Conservation (phyloP, 2,113 vertebrate genomes). For the Rhinoptilus africanus region DNA sequence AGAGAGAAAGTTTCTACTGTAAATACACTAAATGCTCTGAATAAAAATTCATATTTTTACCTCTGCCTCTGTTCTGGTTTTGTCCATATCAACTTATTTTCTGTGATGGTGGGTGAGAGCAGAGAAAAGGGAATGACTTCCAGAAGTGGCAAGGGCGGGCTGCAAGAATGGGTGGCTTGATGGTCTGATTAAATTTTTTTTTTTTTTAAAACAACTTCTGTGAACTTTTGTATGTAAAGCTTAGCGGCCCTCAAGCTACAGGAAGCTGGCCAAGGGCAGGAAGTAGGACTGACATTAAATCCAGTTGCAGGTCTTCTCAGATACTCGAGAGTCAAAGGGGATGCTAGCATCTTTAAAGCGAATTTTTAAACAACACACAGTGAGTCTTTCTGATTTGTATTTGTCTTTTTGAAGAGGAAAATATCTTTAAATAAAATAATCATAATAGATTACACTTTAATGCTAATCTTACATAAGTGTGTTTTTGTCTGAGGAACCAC, state of each 20-base stretch:
- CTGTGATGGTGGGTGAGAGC: neutral
- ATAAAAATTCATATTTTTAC: constrained; percentile 36
- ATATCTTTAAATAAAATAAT: neutral
- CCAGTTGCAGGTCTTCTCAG: neutral
- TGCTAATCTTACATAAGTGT: neutral
- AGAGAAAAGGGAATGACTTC: neutral
- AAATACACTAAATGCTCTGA: constrained; percentile 55
- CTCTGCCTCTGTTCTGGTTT: neutral
- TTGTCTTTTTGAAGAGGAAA: neutral
- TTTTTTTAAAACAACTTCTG: neutral
- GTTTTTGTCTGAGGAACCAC: neutral
- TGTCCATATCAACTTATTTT: neutral
- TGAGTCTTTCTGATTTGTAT: neutral
- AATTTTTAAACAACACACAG: neutral
- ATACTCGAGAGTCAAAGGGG: neutral
- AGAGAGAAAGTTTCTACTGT: neutral
- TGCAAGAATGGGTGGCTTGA: neutral
- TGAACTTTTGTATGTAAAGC: neutral
- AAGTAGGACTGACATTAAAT: neutral
- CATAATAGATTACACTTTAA: neutral
- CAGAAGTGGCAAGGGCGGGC: neutral
- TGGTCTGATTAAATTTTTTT: neutral
- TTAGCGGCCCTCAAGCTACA: neutral
- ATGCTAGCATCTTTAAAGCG: neutral
- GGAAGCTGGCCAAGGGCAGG: neutral